Evolutionary conservation across 2,888 invertebrate genomes (phyloP), one percentile per base, ranked within the genome.

Genomic region (Toxonevra muliebris): DNA sequence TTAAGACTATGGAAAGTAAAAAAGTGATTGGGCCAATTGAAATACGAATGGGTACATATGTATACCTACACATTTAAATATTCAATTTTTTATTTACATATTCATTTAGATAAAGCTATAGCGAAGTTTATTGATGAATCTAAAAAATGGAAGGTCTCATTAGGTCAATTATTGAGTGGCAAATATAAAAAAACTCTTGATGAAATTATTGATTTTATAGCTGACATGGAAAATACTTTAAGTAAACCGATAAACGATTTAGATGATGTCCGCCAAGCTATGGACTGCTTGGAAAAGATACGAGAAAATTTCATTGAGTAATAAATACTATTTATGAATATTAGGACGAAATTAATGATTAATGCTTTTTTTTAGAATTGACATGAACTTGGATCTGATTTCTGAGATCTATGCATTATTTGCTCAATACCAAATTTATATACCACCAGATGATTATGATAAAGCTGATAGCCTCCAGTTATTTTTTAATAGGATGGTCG

Each of bases 331-430:
- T 13, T 5, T 3, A 7, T 2, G 13, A 13, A 42, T 9, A 50
- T 50, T 40, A 30, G 2, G 30, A 48, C 8, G 30, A 60, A n/a
- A 9, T 40, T n/a, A 11, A 10, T 65, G 52, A 54, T 41, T 30
- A n/a, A 8, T 40, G 20, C 42, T 11, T 78, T 58, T 57, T 73
- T 74, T 30, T 48, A 79, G 88, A 72, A 91, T 94, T 89, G 95
- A 95, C 74, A 89, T 91, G 88, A 89, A 90, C 73, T 81, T 94
- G 48, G 89, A 88, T 73, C 86, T 91, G 5, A 93, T 95, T 78
- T 93, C 93, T 85, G 93, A 94, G 80, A 91, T 92, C 0, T 95
- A 94, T 80, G 87, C 87, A 0, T 87, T 92, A n/a, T 90, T 94
- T 80, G 82, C 86, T 10, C 88, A 88, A 74, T 92, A 89, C 77